Evolutionary conservation across 1,140 invertebrate species (phyloP).

Genomic region (Aphelenchoides avenae): DNA sequence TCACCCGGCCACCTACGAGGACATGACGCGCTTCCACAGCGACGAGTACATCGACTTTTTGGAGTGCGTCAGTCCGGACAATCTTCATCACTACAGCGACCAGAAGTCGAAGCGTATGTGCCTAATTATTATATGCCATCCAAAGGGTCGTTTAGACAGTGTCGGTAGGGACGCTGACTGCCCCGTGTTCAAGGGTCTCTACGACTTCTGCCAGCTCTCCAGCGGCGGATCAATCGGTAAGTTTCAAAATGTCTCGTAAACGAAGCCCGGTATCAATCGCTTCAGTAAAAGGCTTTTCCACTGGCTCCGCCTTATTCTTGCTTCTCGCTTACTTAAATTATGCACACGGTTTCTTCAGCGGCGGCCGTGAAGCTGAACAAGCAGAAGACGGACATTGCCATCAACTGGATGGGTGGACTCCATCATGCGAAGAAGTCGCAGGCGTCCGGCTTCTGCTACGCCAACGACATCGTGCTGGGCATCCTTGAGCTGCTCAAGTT

Average conservation of each 20-base stretch:
- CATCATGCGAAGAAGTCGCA: slow-evolving; percentile 94
- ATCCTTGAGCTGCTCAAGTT: slow-evolving; percentile 80
- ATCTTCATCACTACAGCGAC: too few relatives aligned
- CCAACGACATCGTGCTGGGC: slow-evolving; percentile 93
- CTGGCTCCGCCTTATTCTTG: too few relatives aligned
- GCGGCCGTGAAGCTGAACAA: slow-evolving; percentile 92
- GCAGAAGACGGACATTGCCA: slow-evolving; percentile 91
- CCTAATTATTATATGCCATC: slow-evolving; percentile 99
- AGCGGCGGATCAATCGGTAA: slow-evolving; percentile 87
- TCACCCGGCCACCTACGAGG: slow-evolving; percentile 97
- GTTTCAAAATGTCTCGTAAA: too few relatives aligned
- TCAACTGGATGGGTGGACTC: slow-evolving; percentile 96
- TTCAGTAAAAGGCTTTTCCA: too few relatives aligned
- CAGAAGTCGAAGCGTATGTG: too few relatives aligned
- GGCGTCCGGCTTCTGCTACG: slow-evolving; percentile 92
- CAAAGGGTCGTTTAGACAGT: slow-evolving; percentile 83
- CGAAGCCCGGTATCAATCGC: too few relatives aligned
- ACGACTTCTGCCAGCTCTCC: slow-evolving; percentile 95
- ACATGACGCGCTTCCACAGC: slow-evolving; percentile 99
- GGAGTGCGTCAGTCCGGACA: slow-evolving; percentile 95
- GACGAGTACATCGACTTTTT: slow-evolving; percentile 98
- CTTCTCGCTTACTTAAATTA: too few relatives aligned
- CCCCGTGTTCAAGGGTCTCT: slow-evolving; percentile 90
- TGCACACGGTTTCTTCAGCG: too few relatives aligned
- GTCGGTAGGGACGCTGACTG: slow-evolving; percentile 92